Base-by-base conservation (phyloP, 1,140 invertebrate genomes). In the Drosophila bifasciata region DNA sequence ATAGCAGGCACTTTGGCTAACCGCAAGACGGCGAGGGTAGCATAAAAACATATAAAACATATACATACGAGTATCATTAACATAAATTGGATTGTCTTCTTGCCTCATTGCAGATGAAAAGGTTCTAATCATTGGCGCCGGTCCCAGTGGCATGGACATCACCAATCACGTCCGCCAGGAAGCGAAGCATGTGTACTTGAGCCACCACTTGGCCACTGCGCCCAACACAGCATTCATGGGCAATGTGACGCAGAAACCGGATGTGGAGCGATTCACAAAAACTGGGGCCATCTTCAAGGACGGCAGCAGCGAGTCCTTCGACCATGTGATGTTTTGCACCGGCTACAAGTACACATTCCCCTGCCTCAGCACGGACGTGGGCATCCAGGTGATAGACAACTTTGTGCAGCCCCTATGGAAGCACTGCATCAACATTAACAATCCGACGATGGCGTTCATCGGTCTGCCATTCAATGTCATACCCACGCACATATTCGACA, bases 131-230 rank as follows among this genome's bases (percentile, higher is more conserved):
- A 91, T 98, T 25, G 97, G 98, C 4, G 96, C 96, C 23, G 97
- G 96, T 6, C 95, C 97, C 5, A 98, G 97, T n/a, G 97, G 97
- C 23, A 94, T 96, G 93, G 97, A 98, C 91, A 95, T 98, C 45
- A 94, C 96, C 0, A 86, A 97, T 45, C 97, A 98, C 83, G 93
- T 98, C 63, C 94, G 95, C 28, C 80, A 89, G 17, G 93, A 93
- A 8, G 95, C 96, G 0, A 91, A 93, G 57, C 92, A 93, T 60
- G 95, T 96, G 39, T 92, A 93, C 74, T 91, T 96, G 7, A 95
- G 95, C 84, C 95, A 96, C 89, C 95, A 96, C 76, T 90, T 93
- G 15, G 91, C 92, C 40, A 93, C 93, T 13, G 83, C 93, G 2
- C 94, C 95, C 5, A 91, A 91, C 45, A 95, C 95, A 6, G 80